Evolutionary conservation across 2,888 invertebrate genomes (phyloP), one percentile per base, ranked within the genome.

Genomic region (Drosophila bunnanda): DNA sequence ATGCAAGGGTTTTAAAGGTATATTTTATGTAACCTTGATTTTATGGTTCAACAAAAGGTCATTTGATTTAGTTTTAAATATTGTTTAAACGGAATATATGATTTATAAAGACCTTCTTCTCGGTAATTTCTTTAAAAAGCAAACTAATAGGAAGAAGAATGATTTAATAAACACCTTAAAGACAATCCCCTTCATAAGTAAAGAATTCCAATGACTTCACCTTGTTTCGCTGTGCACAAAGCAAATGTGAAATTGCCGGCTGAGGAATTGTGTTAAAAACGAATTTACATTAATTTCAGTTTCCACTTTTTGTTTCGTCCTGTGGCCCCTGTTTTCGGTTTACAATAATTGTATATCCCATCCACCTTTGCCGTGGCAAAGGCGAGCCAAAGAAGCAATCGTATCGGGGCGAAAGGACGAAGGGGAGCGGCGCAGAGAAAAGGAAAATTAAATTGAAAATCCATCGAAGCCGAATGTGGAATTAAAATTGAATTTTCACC

Each of bases 281-380:
- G 73, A 83, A 86, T 86, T 86, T 86, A 74, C 75, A 86, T 84
- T 86, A 83, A 86, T 88, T 80, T 76, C 71, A 76, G 62, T 82
- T 71, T 76, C 64, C 44, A 56, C 62, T 76, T 56, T 60, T 59
- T 68, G 53, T 71, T 74, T 75, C 60, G 50, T 58, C 71, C 67
- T 58, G 53, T 53, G 57, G 56, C 53, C 58, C 67, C 50, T 52
- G 52, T 41, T 62, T 52, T 57, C 56, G 62, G 48, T 56, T 55
- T 39, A 52, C 74, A 72, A 73, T 71, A 41, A 73, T 72, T 62
- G 64, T 66, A 53, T 55, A 71, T 60, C 56, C 52, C 52, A 66
- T 30, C 38, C 67, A 67, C 57, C 71, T 34, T 44, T 50, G 58
- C 43, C 38, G 34, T 17, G 30, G 54, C 57, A 64, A 55, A 57